These are phyloP conservation scores for Paramormyrops kingsleyae DNA, from an alignment of 2,113 vertebrate genomes.

Conservation along the genomic window DNA sequence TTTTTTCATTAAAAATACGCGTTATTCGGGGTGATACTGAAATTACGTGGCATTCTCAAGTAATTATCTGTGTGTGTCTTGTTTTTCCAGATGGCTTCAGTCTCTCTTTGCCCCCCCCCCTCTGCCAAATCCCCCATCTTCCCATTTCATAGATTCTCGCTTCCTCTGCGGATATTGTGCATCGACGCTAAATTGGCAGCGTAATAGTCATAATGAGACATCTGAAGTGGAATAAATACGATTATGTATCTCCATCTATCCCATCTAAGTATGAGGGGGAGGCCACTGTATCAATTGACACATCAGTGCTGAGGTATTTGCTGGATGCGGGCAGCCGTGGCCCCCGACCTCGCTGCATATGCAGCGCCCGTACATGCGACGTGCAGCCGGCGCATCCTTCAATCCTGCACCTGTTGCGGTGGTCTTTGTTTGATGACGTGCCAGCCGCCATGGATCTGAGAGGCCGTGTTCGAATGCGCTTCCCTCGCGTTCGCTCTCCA, in stretches of 20 bases:
- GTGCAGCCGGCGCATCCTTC: not conserved
- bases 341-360: not conserved
- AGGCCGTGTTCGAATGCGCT: not conserved
- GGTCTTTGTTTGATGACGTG: not conserved
- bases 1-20: not conserved
- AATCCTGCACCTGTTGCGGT: not conserved
- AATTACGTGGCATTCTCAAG: constrained; percentile 1
- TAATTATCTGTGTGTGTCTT: not conserved
- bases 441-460: not conserved
- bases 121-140: not conserved
- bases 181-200: not conserved
- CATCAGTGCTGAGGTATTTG: not conserved
- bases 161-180: not conserved
- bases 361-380: not conserved
- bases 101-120: not conserved
- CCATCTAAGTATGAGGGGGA: not conserved
- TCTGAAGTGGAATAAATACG: not conserved
- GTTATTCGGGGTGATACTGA: not conserved
- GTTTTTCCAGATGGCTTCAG: not conserved
- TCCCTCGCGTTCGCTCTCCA: not conserved
- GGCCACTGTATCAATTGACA: not conserved
- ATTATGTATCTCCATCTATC: not conserved
- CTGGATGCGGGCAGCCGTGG: not conserved
- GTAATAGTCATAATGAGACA: not conserved
- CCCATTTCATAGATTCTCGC: not conserved